phyloP scores from a whole-genome alignment of 2,113 vertebrate genomes.

The Procavia capensis region DNA sequence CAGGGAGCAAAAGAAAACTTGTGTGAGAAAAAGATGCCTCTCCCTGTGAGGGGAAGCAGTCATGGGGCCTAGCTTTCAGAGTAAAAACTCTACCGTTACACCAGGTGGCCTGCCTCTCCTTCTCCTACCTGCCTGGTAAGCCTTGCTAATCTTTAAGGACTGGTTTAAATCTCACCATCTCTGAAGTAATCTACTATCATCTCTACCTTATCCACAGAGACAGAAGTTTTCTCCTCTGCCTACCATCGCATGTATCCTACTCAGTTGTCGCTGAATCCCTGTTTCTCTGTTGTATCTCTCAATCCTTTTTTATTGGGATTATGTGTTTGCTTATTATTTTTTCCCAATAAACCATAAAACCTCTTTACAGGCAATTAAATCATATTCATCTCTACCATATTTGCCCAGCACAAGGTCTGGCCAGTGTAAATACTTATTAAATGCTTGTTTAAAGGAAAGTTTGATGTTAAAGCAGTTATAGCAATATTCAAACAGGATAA shows the following conservation, averaged over 20 bases:
- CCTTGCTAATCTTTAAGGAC: not conserved
- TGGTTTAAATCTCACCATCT: not conserved
- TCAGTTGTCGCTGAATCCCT: not conserved
- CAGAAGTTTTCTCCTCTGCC: not conserved
- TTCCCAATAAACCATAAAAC: not conserved
- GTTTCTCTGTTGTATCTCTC: fast-evolving
- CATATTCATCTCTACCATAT: not conserved
- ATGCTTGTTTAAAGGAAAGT: not conserved
- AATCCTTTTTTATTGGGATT: not conserved
- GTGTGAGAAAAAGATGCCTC: not conserved
- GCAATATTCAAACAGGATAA: not conserved
- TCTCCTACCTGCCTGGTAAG: not conserved
- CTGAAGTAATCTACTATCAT: not conserved
- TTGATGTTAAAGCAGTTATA: not conserved
- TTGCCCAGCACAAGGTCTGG: not conserved
- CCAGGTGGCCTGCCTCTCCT: not conserved
- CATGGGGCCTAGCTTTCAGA: not conserved
- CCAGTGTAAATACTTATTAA: not conserved
- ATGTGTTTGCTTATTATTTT: not conserved
- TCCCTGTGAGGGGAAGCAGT: not conserved
- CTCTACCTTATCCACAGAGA: not conserved
- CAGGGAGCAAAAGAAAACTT: not conserved
- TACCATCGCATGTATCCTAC: not conserved
- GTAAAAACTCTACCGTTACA: not conserved
- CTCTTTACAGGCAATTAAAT: not conserved